These are phyloP conservation scores for Pithys albifrons DNA, from an alignment of 2,113 vertebrate species.

Conservation along the genomic window DNA sequence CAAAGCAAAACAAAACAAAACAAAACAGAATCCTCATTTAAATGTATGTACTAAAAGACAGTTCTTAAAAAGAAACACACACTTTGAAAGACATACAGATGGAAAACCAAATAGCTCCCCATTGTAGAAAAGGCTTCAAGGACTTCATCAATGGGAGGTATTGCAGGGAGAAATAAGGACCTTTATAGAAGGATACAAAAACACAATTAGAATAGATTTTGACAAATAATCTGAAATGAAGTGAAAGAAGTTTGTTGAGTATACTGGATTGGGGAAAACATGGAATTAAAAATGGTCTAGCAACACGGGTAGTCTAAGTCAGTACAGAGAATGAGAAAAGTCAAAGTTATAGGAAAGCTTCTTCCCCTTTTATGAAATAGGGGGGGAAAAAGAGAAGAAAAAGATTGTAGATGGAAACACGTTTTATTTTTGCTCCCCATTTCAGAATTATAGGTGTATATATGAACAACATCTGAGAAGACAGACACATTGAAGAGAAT, in stretches of 20 bases:
- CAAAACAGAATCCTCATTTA: no score
- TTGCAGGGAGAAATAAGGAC: neutral
- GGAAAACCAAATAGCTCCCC: neutral
- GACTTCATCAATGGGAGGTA: neutral
- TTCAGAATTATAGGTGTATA: neutral
- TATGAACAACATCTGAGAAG: neutral
- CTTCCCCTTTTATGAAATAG: fast-evolving
- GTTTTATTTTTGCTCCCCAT: neutral
- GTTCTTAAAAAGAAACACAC: neutral
- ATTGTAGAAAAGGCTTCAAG: neutral
- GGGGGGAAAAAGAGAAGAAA: neutral
- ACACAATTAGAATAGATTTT: neutral
- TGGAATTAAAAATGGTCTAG: neutral
- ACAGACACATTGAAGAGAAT: neutral
- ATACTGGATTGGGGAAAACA: neutral
- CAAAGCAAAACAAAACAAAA: neutral
- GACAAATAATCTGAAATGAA: neutral
- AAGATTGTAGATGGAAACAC: neutral
- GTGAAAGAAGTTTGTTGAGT: neutral
- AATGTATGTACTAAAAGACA: neutral
- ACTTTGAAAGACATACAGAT: neutral
- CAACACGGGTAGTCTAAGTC: neutral
- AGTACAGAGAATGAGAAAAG: neutral
- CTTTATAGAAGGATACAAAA: neutral
- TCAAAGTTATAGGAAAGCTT: neutral